Conservation (phyloP, 2,113 vertebrate species). For the Pantherophis guttatus region DNA sequence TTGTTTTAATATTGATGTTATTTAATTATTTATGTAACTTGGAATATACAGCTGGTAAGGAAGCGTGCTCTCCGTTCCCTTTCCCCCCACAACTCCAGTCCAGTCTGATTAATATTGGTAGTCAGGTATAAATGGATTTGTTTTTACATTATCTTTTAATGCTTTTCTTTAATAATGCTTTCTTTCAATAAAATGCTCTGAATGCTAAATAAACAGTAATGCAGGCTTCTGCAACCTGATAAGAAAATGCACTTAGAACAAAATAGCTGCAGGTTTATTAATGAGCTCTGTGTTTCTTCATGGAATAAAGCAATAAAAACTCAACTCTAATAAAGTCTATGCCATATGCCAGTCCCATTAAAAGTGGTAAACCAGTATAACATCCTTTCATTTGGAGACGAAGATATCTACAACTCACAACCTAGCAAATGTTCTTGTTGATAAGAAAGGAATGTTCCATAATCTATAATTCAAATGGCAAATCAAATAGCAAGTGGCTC, state of each 20-base stretch:
- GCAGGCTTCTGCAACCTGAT: conserved; percentile 38
- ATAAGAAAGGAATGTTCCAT: rapidly evolving
- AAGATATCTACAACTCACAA: not conserved
- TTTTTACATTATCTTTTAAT: not conserved
- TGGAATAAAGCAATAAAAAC: conserved; percentile 25
- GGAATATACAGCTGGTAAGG: not conserved
- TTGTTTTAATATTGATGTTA: conserved; percentile 11
- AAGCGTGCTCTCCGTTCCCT: rapidly evolving
- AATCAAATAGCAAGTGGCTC: not conserved
- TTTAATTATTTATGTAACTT: conserved; percentile 35
- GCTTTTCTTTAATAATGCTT: conserved; percentile 36
- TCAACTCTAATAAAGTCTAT: conserved; percentile 19
- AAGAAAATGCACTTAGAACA: conserved; percentile 43
- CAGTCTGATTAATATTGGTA: conserved; percentile 11
- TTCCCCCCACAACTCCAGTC: not conserved
- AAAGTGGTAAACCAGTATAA: not conserved
- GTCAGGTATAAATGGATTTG: conserved; percentile 23
- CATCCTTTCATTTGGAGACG: not conserved
- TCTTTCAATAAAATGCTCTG: conserved; percentile 19
- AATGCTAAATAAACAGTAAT: conserved; percentile 27
- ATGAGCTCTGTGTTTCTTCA: not conserved
- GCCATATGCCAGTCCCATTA: conserved; percentile 27
- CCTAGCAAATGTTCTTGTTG: not conserved
- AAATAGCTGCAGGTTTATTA: not conserved
- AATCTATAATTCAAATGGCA: rapidly evolving